phyloP scores from a whole-genome alignment of 1,140 invertebrate species.

The Aphelinus certus region DNA sequence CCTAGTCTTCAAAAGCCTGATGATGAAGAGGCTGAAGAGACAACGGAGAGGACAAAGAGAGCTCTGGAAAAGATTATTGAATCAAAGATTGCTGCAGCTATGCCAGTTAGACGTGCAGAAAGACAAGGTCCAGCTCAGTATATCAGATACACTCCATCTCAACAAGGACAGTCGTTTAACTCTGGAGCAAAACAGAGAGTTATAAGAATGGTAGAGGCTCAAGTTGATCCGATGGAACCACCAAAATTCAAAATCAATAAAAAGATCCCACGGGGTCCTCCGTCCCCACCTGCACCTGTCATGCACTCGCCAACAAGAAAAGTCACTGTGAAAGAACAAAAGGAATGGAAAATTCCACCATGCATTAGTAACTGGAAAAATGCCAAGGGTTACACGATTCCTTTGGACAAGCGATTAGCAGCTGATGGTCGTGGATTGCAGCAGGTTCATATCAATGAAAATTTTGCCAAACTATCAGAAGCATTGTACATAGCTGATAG shows the following conservation, averaged over 20 bases:
- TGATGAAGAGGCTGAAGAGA: slow-evolving; percentile 86
- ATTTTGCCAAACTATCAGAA: slow-evolving; percentile 98
- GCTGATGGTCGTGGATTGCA: slow-evolving; percentile 97
- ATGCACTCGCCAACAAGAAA: slow-evolving; percentile 98
- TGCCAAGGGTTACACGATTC: slow-evolving; percentile 98
- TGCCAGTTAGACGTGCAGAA: slow-evolving; percentile 92
- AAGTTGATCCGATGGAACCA: slow-evolving; percentile 98
- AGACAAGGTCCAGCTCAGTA: slow-evolving; percentile 93
- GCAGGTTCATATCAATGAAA: slow-evolving; percentile 98
- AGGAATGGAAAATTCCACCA: slow-evolving; percentile 99
- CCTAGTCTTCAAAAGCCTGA: slow-evolving; percentile 85
- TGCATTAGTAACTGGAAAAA: slow-evolving; percentile 99
- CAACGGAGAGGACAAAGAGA: slow-evolving; percentile 84
- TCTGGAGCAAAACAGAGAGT: slow-evolving; percentile 98
- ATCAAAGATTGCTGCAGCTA: slow-evolving; percentile 90
- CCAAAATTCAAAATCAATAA: slow-evolving; percentile 97
- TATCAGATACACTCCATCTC: slow-evolving; percentile 96
- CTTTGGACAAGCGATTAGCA: slow-evolving; percentile 96
- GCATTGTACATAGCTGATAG: slow-evolving; percentile 97
- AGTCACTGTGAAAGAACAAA: slow-evolving; percentile 97
- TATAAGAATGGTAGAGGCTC: slow-evolving; percentile 95
- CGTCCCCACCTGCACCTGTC: slow-evolving; percentile 96
- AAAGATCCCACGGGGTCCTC: slow-evolving; percentile 96
- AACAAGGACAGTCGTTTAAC: slow-evolving; percentile 95
- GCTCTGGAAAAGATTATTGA: slow-evolving; percentile 89